Base-by-base conservation (phyloP, 1,140 invertebrate species). In the Eumeta japonica region DNA sequence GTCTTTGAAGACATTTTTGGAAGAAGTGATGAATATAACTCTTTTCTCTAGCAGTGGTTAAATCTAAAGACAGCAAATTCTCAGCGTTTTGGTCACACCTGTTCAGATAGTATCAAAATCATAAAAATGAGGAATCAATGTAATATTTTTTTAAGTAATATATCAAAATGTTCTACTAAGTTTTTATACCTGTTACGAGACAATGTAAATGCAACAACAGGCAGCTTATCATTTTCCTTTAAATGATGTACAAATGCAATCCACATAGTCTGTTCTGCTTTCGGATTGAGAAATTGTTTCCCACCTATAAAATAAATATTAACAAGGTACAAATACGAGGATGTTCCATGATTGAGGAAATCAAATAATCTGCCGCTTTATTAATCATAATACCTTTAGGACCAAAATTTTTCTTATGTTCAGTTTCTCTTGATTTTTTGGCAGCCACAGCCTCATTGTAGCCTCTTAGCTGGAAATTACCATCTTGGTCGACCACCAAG, bases 141-240 rank as follows among this genome's bases (percentile, higher is more conserved):
- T 5, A 17, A 10, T n/a, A n/a, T n/a, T n/a, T n/a, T n/a, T n/a
- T n/a, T n/a, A n/a, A n/a, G n/a, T n/a, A n/a, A n/a, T n/a, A n/a
- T n/a, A n/a, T n/a, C n/a, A n/a, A 11, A 37, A 24, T 37, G 13
- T 36, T 13, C 17, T 24, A 24, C n/a, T 24, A 7, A 24, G 5
- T 37, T 54, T 37, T 68, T 66, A 58, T 88, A 93, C 53, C 86
- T 84, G 58, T 91, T 93, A 41, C 94, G 79, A 0, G 94, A 98
- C 41, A 99, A 83, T 5, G 90, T 94, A 56, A 99, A 99, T 1
- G 92, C 86, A 1, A 98, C 93, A 0, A 93, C 89, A 0, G 97
- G 96, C 30, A 98, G 74, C 55, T 94, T 87, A 43, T 95, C 87
- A 36, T 87, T 77, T 24, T 83, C 83, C 49, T 82, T 79, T 3